Conservation (phyloP, 1,140 invertebrate genomes). For the Cydia fagiglandana region DNA sequence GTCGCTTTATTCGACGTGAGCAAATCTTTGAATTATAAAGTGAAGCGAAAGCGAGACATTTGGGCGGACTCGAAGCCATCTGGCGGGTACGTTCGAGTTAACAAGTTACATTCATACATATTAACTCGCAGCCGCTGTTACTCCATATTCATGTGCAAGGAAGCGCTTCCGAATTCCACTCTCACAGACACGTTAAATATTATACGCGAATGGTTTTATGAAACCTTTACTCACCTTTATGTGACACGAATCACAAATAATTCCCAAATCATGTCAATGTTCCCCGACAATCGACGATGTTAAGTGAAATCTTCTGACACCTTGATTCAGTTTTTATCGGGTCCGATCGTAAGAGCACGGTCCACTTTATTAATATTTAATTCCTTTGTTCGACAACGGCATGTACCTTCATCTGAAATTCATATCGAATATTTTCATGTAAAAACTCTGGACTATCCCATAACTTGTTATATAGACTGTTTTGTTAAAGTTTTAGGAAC, state of each 20-base stretch:
- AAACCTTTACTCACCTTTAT: slow-evolving; percentile 4
- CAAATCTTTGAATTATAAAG: slow-evolving; percentile 73
- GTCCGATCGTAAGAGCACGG: neutral
- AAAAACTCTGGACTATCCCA: slow-evolving; percentile 16
- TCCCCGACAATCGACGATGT: neutral
- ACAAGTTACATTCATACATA: slow-evolving; percentile 64
- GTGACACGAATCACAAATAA: slow-evolving; percentile 10
- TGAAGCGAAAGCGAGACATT: slow-evolving; percentile 53
- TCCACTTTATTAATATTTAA: slow-evolving; percentile 28
- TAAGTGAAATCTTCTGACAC: slow-evolving; percentile 27
- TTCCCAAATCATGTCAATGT: too few species aligned
- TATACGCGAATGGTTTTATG: slow-evolving; percentile 3
- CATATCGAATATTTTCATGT: slow-evolving; percentile 27
- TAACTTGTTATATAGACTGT: slow-evolving; percentile 23
- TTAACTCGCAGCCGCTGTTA: slow-evolving; percentile 52
- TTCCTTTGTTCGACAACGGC: slow-evolving; percentile 30
- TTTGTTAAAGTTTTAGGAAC: slow-evolving; percentile 24
- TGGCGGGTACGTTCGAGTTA: slow-evolving; percentile 51
- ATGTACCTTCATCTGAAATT: slow-evolving; percentile 24
- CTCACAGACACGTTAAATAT: slow-evolving; percentile 15
- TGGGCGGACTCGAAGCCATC: slow-evolving; percentile 45
- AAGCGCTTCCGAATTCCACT: slow-evolving; percentile 36
- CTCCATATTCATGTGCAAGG: slow-evolving; percentile 49
- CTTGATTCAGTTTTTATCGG: slow-evolving; percentile 24
- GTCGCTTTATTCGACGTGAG: slow-evolving; percentile 58